Conservation (phyloP, 2,797 vertebrate species). For the Coregonus sp. region DNA sequence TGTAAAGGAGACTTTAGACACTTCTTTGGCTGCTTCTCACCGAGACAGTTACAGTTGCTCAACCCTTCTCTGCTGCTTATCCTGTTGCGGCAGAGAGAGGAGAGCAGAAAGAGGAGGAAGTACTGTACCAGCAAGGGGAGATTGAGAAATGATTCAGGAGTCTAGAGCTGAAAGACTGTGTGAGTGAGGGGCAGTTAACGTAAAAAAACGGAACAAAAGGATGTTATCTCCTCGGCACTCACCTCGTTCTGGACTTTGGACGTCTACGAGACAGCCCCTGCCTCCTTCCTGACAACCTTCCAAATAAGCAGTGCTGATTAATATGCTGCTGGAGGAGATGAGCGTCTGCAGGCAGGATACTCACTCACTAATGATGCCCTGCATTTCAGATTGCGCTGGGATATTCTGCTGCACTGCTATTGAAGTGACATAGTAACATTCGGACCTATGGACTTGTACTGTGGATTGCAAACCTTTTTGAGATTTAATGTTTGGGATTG, state of each 20-base stretch:
- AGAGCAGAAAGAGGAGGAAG: constrained; percentile 22
- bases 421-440: constrained; percentile 63
- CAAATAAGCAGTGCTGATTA: constrained; percentile 70
- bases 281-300: constrained; percentile 57
- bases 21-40: constrained; percentile 67
- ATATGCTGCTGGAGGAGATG: constrained; percentile 69
- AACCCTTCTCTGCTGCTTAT: constrained; percentile 55
- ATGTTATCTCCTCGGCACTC: constrained; percentile 51
- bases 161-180: neutral
- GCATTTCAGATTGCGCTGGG: constrained; percentile 58
- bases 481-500: constrained; percentile 21
- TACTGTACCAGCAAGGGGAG: constrained; percentile 18
- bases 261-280: constrained; percentile 50
- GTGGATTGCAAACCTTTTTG: constrained; percentile 37
- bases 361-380: constrained; percentile 59
- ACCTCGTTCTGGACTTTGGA: constrained; percentile 59
- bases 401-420: constrained; percentile 58
- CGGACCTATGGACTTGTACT: constrained; percentile 18
- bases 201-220: constrained; percentile 55
- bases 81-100: constrained; percentile 62
- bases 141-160: constrained; percentile 32
- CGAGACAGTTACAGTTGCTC: constrained; percentile 60
- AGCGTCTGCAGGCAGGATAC: constrained; percentile 46
- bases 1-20: constrained; percentile 79
- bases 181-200: constrained; percentile 38